Conservation (phyloP, 2,113 vertebrate species). For the Climacteris rufus region DNA sequence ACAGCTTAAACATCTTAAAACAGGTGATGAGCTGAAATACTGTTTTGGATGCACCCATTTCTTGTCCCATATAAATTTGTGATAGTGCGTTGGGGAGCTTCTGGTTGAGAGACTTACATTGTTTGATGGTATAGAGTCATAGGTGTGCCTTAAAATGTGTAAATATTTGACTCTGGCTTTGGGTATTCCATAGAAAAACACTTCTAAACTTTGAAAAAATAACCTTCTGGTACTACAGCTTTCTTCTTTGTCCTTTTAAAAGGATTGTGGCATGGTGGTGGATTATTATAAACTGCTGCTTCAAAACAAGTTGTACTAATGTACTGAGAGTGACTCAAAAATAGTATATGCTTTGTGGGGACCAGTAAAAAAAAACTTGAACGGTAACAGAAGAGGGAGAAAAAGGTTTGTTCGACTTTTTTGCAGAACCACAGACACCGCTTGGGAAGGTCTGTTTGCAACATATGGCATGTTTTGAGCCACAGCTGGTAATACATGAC, state of each 20-base stretch:
- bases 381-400: neutral
- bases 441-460: neutral
- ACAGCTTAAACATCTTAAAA: neutral
- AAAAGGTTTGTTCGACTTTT: neutral
- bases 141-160: neutral
- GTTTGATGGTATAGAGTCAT: neutral
- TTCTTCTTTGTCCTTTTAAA: slow-evolving; percentile 4
- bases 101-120: neutral
- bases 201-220: neutral
- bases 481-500: neutral
- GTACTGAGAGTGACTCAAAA: neutral
- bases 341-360: neutral
- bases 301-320: neutral
- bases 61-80: neutral
- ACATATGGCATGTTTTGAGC: neutral
- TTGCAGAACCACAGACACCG: neutral
- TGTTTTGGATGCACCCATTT: neutral
- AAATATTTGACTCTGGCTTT: neutral
- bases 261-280: neutral
- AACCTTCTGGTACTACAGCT: neutral
- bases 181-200: neutral
- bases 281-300: neutral
- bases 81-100: neutral
- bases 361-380: neutral
- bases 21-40: neutral